A percentile compares a stretch with the other conserved stretches of the same genome.
Conservation (phyloP, 1,140 invertebrate genomes). For the Metaphire vulgaris region DNA sequence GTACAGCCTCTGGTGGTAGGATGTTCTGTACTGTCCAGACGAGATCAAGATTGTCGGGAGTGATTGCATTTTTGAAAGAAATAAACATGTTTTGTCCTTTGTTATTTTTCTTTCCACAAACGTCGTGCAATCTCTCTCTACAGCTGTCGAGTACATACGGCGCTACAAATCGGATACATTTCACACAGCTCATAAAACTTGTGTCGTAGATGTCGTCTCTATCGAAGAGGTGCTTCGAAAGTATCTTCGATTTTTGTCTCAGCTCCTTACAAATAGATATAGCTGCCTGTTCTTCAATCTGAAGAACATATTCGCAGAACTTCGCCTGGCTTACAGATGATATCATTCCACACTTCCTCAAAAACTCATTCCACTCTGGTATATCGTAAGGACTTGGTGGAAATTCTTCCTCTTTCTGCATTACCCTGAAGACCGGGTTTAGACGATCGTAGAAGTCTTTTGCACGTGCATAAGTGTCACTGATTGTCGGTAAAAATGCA, state of each 20-base stretch:
- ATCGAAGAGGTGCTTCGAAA: slow-evolving; percentile 15
- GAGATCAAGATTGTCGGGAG: not conserved
- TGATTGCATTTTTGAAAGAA: not conserved
- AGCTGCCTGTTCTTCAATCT: too few species aligned
- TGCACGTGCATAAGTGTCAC: not conserved
- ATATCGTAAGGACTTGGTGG: slow-evolving; percentile 12
- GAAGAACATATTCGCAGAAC: not conserved
- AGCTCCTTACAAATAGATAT: too few species aligned
- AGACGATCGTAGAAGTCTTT: slow-evolving; percentile 19
- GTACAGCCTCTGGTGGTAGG: not conserved
- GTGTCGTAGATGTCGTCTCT: not conserved
- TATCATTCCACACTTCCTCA: slow-evolving; percentile 8
- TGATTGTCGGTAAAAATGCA: not conserved
- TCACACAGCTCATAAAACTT: too few species aligned
- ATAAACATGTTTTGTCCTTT: not conserved
- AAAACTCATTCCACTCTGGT: slow-evolving; percentile 19
- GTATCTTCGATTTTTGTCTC: slow-evolving; percentile 7
- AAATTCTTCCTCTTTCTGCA: slow-evolving; percentile 13
- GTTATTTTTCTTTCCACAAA: not conserved
- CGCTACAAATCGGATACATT: too few species aligned
- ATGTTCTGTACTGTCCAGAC: not conserved
- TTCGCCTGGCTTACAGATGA: not conserved
- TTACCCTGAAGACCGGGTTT: slow-evolving; percentile 19
- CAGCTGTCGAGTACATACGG: too few species aligned
- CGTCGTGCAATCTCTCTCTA: not conserved